Evolutionary conservation across 2,888 invertebrate species (phyloP).

Genomic region (Drosophila helvetica): DNA sequence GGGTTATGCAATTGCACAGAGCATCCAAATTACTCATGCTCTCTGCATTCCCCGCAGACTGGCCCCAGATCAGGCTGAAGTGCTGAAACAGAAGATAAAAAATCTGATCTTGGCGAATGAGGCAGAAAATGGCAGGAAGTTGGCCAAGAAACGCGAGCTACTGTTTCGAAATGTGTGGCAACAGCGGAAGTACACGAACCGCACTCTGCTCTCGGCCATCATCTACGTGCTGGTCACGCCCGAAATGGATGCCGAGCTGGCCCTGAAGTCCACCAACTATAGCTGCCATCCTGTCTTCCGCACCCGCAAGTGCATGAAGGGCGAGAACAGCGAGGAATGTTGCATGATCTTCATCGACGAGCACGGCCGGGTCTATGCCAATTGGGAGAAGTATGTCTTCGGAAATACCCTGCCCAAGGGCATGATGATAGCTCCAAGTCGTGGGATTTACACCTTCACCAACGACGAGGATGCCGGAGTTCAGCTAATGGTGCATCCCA

Average conservation of each 20-base stretch:
- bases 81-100: slow-evolving; percentile 56
- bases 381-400: slow-evolving; percentile 83
- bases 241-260: slow-evolving; percentile 38
- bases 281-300: slow-evolving; percentile 76
- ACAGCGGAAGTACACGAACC: slow-evolving; percentile 75
- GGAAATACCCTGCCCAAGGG: slow-evolving; percentile 84
- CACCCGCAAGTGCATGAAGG: slow-evolving; percentile 73
- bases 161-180: slow-evolving; percentile 70
- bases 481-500: slow-evolving; percentile 58
- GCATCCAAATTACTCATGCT: neutral
- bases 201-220: slow-evolving; percentile 71
- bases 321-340: slow-evolving; percentile 66
- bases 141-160: slow-evolving; percentile 53
- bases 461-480: slow-evolving; percentile 49
- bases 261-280: slow-evolving; percentile 57
- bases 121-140: neutral
- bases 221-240: slow-evolving; percentile 74
- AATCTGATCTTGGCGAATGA: slow-evolving; percentile 45
- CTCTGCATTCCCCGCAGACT: slow-evolving; percentile 41
- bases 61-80: slow-evolving; percentile 52
- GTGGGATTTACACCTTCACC: slow-evolving; percentile 80
- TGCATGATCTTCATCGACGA: slow-evolving; percentile 81
- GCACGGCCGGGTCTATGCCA: slow-evolving; percentile 82
- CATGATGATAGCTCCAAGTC: slow-evolving; percentile 83
- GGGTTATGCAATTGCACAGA: slow-evolving; percentile 20